A percentile compares a stretch with the other conserved stretches of the same genome.
These are phyloP conservation scores for Drosophila ironensis DNA, from an alignment of 1,140 invertebrate species.

Conservation along the genomic window DNA sequence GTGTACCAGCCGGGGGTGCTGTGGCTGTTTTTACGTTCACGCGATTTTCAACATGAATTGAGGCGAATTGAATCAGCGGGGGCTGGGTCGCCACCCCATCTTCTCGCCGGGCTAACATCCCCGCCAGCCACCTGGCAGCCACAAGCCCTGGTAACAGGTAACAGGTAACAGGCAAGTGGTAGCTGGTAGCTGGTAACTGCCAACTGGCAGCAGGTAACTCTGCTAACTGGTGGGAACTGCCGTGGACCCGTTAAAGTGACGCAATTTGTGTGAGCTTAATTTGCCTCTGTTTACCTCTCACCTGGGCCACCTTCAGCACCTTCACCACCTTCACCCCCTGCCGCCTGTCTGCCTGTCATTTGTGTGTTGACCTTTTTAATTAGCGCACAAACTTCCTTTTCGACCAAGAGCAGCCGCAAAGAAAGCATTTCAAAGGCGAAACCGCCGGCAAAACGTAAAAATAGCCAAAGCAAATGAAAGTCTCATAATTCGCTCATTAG, in stretches of 20 bases:
- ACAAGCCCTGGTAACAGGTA: neutral
- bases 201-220: neutral
- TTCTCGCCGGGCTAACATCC: neutral
- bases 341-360: neutral
- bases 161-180: neutral
- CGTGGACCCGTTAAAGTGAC: conserved; percentile 2
- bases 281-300: conserved; percentile 1
- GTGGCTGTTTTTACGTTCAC: conserved; percentile 45
- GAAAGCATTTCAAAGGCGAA: neutral
- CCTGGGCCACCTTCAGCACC: neutral
- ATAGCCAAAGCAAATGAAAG: neutral
- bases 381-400: conserved; percentile 7
- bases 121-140: neutral
- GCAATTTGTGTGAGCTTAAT: conserved; percentile 20
- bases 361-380: conserved; percentile 28
- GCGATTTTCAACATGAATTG: conserved; percentile 63
- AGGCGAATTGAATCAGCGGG: conserved; percentile 51
- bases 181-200: neutral
- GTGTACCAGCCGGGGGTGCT: no score
- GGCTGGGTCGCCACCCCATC: neutral
- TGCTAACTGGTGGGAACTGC: neutral
- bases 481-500: neutral
- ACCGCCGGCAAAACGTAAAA: neutral
- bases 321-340: no score
- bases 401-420: neutral